Percentiles rank a stretch among this genome's conserved stretches.
phyloP scores from a whole-genome alignment of 1,140 invertebrate species.

The Drosophila elegans region DNA sequence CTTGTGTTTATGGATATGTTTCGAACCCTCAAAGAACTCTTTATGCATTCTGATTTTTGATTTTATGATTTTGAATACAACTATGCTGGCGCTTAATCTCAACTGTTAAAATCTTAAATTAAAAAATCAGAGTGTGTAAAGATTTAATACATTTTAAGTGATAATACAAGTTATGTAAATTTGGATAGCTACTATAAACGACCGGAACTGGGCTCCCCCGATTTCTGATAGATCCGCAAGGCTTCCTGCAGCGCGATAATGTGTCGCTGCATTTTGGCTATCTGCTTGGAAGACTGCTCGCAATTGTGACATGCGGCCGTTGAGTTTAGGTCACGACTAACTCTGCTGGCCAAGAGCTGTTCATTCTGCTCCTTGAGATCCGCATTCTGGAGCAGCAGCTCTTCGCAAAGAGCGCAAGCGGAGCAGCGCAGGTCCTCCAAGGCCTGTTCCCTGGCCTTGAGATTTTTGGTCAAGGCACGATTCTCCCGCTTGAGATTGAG shows the following conservation, averaged over 20 bases:
- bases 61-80: too few relatives aligned
- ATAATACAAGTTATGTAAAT: not conserved
- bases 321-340: not conserved
- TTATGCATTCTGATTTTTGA: too few relatives aligned
- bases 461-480: constrained; percentile 22
- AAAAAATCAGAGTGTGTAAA: too few relatives aligned
- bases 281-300: constrained; percentile 10
- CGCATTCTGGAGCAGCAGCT: constrained; percentile 36
- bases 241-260: constrained; percentile 13
- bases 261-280: constrained; percentile 18
- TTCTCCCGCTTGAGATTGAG: constrained; percentile 73
- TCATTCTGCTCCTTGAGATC: constrained; percentile 39
- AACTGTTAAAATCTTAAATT: too few relatives aligned
- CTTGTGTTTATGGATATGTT: constrained; percentile 1
- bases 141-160: not conserved
- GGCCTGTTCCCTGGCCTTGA: constrained; percentile 40
- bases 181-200: not conserved
- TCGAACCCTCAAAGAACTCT: not conserved
- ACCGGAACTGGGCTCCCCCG: not conserved
- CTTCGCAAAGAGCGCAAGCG: constrained; percentile 23
- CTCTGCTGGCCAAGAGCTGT: constrained; percentile 7
- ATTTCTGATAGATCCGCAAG: not conserved
- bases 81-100: too few relatives aligned
- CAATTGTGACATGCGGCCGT: constrained; percentile 17
- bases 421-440: constrained; percentile 37